Conservation (phyloP, 2,113 vertebrate species). For the Xenus cinereus region DNA sequence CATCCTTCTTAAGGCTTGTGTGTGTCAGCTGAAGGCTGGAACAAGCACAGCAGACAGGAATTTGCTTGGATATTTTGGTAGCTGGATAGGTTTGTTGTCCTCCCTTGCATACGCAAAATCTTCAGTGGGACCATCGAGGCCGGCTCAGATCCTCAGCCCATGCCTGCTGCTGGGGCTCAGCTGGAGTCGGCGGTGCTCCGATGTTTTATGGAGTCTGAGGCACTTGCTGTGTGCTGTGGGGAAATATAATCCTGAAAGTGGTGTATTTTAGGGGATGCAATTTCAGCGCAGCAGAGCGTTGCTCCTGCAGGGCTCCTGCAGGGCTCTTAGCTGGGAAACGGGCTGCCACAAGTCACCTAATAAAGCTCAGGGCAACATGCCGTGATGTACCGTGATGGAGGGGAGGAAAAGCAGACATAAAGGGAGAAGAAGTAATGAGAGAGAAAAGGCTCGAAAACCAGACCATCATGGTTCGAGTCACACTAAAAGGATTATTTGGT, state of each 20-base stretch:
- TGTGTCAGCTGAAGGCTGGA: not conserved
- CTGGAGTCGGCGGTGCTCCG: fast-evolving
- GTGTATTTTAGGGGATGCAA: not conserved
- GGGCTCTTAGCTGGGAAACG: not conserved
- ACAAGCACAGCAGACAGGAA: not conserved
- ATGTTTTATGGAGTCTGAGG: not conserved
- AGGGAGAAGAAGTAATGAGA: not conserved
- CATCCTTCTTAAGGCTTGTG: not conserved
- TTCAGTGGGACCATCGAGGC: not conserved
- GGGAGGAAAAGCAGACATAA: not conserved
- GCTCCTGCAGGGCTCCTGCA: not conserved
- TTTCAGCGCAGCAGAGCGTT: not conserved
- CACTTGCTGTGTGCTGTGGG: not conserved
- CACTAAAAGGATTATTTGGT: conserved; percentile 6
- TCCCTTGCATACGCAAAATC: not conserved
- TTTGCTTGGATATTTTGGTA: not conserved
- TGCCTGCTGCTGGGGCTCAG: not conserved
- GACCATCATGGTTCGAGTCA: not conserved
- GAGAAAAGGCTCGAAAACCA: not conserved
- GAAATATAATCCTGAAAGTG: not conserved
- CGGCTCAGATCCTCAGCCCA: fast-evolving
- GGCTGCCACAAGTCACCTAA: not conserved
- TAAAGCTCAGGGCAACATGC: not conserved
- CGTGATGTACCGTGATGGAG: not conserved
- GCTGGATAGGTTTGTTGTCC: not conserved